These are phyloP conservation scores for Sapajus apella DNA, from an alignment of 2,113 vertebrate genomes.

Conservation along the genomic window DNA sequence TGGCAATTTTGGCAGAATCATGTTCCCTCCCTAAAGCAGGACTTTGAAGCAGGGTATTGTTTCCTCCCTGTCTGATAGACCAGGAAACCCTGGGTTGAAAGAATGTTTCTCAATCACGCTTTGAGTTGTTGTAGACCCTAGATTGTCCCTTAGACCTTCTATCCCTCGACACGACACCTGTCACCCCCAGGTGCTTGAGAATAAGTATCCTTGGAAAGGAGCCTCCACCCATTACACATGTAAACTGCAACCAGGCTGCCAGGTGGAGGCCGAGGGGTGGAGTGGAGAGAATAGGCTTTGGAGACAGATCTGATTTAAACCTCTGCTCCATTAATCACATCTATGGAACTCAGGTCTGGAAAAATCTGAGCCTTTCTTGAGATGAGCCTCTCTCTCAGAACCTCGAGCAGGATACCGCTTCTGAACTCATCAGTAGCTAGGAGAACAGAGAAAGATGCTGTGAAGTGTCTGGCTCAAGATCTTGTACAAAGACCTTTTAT, in stretches of 20 bases:
- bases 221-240: background rate
- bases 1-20: background rate
- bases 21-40: background rate
- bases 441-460: background rate
- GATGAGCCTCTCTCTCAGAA: background rate
- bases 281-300: background rate
- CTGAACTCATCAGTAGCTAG: background rate
- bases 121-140: background rate
- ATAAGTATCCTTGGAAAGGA: background rate
- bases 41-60: background rate
- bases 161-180: background rate
- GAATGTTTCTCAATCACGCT: background rate
- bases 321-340: background rate
- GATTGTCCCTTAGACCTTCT: background rate
- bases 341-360: background rate
- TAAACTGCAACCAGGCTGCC: background rate
- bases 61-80: background rate
- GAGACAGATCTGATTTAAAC: background rate
- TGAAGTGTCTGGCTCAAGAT: too few relatives aligned
- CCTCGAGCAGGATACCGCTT: background rate
- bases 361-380: background rate
- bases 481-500: background rate
- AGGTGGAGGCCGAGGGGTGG: rapidly evolving
- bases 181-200: background rate
- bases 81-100: background rate